Conservation (phyloP, 2,797 vertebrate species). For the Microctenopoma stevenorrisi region DNA sequence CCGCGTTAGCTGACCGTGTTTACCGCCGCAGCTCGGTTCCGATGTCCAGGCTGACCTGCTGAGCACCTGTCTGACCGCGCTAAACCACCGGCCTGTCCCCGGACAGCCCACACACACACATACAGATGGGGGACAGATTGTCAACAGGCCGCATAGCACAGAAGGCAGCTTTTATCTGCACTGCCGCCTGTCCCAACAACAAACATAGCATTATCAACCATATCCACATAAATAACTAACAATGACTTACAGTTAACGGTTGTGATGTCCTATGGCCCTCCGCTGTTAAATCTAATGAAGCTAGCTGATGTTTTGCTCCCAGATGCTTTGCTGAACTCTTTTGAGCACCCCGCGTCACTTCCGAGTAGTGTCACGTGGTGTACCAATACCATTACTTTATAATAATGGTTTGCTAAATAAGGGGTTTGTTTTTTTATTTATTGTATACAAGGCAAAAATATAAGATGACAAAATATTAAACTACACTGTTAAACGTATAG, state of each 20-base stretch:
- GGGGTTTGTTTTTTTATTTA: no score
- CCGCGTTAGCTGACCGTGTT: neutral
- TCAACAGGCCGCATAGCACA: conserved; percentile 73
- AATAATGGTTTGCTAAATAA: no score
- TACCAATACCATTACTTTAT: neutral
- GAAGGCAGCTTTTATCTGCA: conserved; percentile 57
- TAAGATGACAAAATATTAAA: no score
- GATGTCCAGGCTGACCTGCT: conserved; percentile 15
- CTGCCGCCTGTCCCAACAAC: conserved; percentile 36
- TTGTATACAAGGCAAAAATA: no score
- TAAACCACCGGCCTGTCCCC: conserved; percentile 42
- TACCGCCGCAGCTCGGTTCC: neutral
- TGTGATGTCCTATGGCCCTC: conserved; percentile 19
- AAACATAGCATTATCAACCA: neutral
- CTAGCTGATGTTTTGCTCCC: conserved; percentile 74
- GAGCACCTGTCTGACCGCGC: conserved; percentile 54
- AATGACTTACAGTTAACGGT: conserved; percentile 49
- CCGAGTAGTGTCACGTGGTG: conserved; percentile 75
- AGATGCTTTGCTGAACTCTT: conserved; percentile 79
- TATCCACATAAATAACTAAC: neutral
- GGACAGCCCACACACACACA: conserved; percentile 38
- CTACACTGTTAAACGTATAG: no score
- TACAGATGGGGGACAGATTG: conserved; percentile 55
- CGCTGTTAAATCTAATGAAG: conserved; percentile 41
- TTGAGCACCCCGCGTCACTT: conserved; percentile 80